Evolutionary conservation across 1,140 invertebrate genomes (phyloP), one percentile per base, ranked within the genome.

Genomic region (Octopus sinensis): DNA sequence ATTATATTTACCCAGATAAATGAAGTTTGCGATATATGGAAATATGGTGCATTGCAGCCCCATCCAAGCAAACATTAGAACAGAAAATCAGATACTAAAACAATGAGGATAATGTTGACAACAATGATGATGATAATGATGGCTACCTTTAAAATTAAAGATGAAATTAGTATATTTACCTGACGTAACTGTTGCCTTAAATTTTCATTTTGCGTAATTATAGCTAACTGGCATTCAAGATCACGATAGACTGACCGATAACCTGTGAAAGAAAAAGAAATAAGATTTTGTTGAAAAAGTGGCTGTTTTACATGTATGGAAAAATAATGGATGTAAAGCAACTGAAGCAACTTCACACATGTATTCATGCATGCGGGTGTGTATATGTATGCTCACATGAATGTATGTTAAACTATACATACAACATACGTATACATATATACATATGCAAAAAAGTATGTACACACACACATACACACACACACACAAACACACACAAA

Each of bases 181-280:
- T 92, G 85, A 78, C 91, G 84, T 10, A 93, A 87, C 76, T 91
- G 88, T 81, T 88, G 80, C 82, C 89, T 90, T 30, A 99, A 92
- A 13, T 93, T 89, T 80, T 91, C 86, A 88, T 98, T 96, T 75
- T 92, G 91, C 0, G 97, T 99, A 7, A 97, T 92, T 52, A 99
- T 91, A 51, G 95, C 94, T 6, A 98, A 92, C 90, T 99, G 97
- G 10, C 95, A 95, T 92, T 99, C 98, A 5, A 99, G 91, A 90
- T 99, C 98, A 78, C 96, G 93, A 84, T 94, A 93, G 0, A 98
- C 95, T 0, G 98, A 99, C 82, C 93, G 90, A 86, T 93, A 92
- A 77, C 93, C 93, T 93, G 81, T 7, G 86, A 84, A 54, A 75
- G 7, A 76, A 53, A 76, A 81, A 76, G 6, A 43, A 43, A 43